phyloP scores from a whole-genome alignment of 2,113 vertebrate genomes.

The Chaetorhynchus papuensis region DNA sequence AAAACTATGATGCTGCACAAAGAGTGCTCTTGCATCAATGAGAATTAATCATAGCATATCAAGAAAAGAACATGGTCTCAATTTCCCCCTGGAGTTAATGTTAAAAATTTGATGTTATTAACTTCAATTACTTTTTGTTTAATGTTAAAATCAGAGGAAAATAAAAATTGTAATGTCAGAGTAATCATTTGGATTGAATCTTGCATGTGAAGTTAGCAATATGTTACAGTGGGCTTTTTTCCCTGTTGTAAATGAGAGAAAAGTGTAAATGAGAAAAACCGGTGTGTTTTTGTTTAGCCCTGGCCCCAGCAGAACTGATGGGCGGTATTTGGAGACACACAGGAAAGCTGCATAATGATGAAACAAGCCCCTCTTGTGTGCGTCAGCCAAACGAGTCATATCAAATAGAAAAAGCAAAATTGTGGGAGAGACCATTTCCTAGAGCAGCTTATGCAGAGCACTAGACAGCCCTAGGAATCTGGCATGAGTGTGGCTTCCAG shows the following conservation, averaged over 20 bases:
- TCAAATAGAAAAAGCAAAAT: neutral
- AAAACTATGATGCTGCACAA: neutral
- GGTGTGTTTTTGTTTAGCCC: neutral
- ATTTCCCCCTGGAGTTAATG: neutral
- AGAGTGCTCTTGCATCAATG: neutral
- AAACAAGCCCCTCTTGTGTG: neutral
- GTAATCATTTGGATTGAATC: neutral
- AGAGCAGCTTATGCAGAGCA: neutral
- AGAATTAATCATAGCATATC: neutral
- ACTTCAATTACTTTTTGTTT: neutral
- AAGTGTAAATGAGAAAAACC: neutral
- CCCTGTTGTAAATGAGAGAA: neutral
- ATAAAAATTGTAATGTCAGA: neutral
- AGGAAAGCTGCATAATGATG: neutral
- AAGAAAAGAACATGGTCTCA: neutral
- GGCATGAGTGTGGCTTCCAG: neutral
- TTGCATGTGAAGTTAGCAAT: neutral
- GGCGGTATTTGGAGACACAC: neutral
- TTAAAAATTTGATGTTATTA: neutral
- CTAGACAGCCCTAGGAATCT: neutral
- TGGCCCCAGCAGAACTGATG: neutral
- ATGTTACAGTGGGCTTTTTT: neutral
- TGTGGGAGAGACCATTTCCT: neutral
- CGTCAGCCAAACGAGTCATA: neutral
- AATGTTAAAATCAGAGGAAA: neutral